phyloP scores from a whole-genome alignment of 2,797 vertebrate genomes.

The Hybognathus amarus region DNA sequence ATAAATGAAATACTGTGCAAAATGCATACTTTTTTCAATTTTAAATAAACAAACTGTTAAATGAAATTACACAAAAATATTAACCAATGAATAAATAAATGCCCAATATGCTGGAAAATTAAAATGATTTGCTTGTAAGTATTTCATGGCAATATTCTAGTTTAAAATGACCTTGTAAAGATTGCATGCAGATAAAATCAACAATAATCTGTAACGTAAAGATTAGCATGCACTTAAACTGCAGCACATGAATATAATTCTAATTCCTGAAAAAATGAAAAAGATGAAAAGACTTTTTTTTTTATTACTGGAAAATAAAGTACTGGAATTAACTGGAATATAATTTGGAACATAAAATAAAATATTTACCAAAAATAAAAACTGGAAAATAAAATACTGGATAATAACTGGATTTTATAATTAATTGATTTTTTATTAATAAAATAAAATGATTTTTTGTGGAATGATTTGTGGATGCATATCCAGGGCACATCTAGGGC shows the following conservation, averaged over 20 bases:
- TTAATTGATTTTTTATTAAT: no score
- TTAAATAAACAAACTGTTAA: not conserved
- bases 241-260: not conserved
- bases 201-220: not conserved
- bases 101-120: not conserved
- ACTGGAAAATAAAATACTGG: not conserved
- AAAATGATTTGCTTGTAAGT: not conserved
- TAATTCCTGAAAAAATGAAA: not conserved
- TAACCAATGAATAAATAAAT: not conserved
- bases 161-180: not conserved
- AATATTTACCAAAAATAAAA: not conserved
- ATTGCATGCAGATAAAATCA: not conserved
- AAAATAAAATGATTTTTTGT: no score
- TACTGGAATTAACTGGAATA: not conserved
- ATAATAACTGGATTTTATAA: not conserved
- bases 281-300: no score
- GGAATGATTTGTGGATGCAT: no score
- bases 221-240: not conserved
- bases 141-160: not conserved
- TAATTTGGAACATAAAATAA: not conserved
- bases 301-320: not conserved
- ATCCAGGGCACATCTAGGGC: no score
- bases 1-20: not conserved
- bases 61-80: not conserved
- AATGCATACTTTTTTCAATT: not conserved